These are phyloP conservation scores for Kuschelorhynchus macadamiae DNA, from an alignment of 2,888 invertebrate species.

Conservation along the genomic window DNA sequence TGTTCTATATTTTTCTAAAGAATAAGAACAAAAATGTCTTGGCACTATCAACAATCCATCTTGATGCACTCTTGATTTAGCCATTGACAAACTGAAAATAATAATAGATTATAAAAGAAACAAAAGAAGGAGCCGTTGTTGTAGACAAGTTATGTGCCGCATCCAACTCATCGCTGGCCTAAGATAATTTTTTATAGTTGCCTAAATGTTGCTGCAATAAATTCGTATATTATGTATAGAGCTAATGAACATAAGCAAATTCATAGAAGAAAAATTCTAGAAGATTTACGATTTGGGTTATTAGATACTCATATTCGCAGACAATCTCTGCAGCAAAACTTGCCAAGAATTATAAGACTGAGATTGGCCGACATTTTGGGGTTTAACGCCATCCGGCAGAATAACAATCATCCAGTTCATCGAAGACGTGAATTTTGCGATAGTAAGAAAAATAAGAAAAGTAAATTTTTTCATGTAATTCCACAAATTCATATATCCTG, in stretches of 20 bases:
- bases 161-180: no score
- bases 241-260: not conserved
- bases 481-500: not conserved
- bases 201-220: no score
- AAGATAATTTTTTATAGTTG: no score
- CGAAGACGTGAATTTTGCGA: not conserved
- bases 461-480: not conserved
- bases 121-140: no score
- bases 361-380: constrained; percentile 6
- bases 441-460: constrained; percentile 5
- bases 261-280: not conserved
- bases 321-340: not conserved
- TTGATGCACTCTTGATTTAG: no score
- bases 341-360: constrained; percentile 1
- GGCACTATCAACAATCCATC: no score
- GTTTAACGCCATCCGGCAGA: not conserved
- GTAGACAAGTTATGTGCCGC: no score
- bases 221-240: not conserved
- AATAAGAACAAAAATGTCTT: no score
- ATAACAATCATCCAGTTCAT: not conserved
- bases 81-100: no score
- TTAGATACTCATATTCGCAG: not conserved
- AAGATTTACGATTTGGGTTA: constrained; percentile 5
- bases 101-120: no score
- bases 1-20: no score